Evolutionary conservation across 1,140 invertebrate species (phyloP).

Genomic region (Colletes gigas): DNA sequence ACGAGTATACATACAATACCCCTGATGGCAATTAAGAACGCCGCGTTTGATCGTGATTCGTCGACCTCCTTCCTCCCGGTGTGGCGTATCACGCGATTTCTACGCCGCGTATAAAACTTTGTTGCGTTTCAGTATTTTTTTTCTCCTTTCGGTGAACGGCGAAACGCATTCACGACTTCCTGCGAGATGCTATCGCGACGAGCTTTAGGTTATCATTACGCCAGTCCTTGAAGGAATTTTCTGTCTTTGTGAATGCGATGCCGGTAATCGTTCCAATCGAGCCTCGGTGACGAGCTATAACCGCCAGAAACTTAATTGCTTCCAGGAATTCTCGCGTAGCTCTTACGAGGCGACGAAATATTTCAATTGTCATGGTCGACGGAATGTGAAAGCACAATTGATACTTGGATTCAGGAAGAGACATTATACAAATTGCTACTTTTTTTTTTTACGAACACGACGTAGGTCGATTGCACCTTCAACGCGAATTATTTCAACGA

Average conservation of each 20-base stretch:
- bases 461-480: background rate
- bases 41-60: slow-evolving; percentile 55
- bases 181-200: slow-evolving; percentile 50
- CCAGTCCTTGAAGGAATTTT: slow-evolving; percentile 58
- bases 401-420: background rate
- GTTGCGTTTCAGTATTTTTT: slow-evolving; percentile 44
- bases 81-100: slow-evolving; percentile 52
- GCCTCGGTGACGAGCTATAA: background rate
- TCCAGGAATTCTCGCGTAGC: background rate
- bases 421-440: background rate
- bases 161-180: slow-evolving; percentile 54
- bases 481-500: background rate
- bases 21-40: slow-evolving; percentile 44
- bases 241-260: slow-evolving; percentile 36
- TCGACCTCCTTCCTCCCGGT: slow-evolving; percentile 50
- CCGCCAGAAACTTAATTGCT: slow-evolving; percentile 30
- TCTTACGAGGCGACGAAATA: background rate
- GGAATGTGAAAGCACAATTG: background rate
- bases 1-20: background rate
- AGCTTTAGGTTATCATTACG: slow-evolving; percentile 54
- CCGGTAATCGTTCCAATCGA: slow-evolving; percentile 47
- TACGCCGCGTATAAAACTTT: slow-evolving; percentile 28
- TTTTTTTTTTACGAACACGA: background rate
- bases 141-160: slow-evolving; percentile 37
- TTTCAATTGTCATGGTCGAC: background rate